Evolutionary conservation across 37 sponge, comb jelly and placozoan species (phyloP).

Genomic region (Hexactinellida sp.): DNA sequence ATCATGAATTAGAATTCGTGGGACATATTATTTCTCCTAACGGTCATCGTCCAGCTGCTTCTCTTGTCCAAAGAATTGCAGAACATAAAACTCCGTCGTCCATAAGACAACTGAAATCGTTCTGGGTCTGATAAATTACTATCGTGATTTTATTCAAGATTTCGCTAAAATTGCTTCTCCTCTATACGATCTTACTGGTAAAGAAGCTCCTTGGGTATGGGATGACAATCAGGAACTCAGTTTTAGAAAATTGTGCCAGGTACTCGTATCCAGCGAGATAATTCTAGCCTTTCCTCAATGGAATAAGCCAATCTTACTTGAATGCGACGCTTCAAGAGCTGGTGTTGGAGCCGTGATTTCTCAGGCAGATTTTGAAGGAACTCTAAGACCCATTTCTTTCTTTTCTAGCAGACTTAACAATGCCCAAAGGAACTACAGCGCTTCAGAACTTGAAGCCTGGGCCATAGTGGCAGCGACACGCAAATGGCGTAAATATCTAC

Average conservation of each 20-base stretch:
- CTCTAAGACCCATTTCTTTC: neutral
- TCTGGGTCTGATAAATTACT: neutral
- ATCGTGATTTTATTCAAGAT: neutral
- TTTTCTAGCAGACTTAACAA: neutral
- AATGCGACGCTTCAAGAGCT: neutral
- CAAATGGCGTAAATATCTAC: neutral
- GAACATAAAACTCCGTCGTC: neutral
- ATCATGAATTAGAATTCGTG: neutral
- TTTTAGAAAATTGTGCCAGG: neutral
- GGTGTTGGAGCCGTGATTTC: neutral
- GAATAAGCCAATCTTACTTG: neutral
- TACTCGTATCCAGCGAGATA: neutral
- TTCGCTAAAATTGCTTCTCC: neutral
- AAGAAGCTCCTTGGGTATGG: neutral
- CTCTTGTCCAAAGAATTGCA: neutral
- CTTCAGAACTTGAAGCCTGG: neutral
- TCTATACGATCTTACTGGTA: neutral
- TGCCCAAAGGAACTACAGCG: neutral
- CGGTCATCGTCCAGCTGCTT: neutral
- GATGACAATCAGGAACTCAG: neutral
- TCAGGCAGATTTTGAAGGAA: neutral
- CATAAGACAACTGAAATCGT: neutral
- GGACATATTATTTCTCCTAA: neutral
- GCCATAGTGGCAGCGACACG: too few species aligned
- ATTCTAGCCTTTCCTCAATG: neutral